Base-by-base conservation (phyloP, 2,113 vertebrate species). In the Zapus hudsonius region DNA sequence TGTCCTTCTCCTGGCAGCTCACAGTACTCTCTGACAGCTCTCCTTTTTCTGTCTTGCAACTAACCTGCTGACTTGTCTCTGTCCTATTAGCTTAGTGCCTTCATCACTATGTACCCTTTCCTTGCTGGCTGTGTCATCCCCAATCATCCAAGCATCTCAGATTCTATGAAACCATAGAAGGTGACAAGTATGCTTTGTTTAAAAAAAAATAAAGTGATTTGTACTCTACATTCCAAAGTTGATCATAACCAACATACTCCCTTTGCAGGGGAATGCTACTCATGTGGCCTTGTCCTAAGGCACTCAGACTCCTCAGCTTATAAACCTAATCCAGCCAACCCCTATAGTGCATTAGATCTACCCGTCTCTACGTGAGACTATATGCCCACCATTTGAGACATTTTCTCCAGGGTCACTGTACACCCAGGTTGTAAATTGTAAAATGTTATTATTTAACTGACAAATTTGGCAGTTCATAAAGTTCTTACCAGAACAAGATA, bases 381-480 rank as follows among this genome's bases (percentile, higher is more conserved):
- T 9, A 10, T 2, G 0, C 57, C 64, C 42, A 31, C 52, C 29
- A 0, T 63, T 29, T n/a, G 59, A 23, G 0, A 0, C 61, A 13
- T 31, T 59, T 80, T 40, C 44, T 69, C 15, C 87, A 33, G 0
- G n/a, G 1, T 63, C 44, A 40, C 19, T 47, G 87, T n/a, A n/a
- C n/a, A n/a, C n/a, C n/a, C n/a, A n/a, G n/a, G n/a, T n/a, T n/a
- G n/a, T n/a, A n/a, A n/a, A 33, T 42, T 78, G 13, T 75, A 22
- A 67, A 31, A 33, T 47, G 23, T 74, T 81, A 33, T 5, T 87
- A 31, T 85, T 63, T 23, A n/a, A 8, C 66, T 82, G 36, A 36
- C 74, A 84, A 59, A 84, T 22, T 74, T 76, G 64, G 52, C 44
- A 87, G 11, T 79, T 87, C 27, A 29, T 81, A 55, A 81, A 29